Evolutionary conservation across 2,888 invertebrate genomes (phyloP).

Genomic region (Synanthedon formicaeformis): DNA sequence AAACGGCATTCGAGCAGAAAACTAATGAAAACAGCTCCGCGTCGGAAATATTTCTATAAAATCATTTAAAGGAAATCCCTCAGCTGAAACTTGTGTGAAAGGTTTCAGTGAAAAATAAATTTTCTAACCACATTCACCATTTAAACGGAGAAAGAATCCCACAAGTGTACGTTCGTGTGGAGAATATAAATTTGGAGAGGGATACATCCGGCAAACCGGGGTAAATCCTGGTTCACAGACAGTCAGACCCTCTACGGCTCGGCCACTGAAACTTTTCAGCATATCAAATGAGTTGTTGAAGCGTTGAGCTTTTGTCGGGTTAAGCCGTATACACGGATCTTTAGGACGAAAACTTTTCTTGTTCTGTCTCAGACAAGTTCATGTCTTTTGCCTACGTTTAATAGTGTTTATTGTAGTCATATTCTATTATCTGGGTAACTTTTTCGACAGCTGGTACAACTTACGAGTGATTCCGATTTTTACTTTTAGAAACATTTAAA

Average conservation of each 20-base stretch:
- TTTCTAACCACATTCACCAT: conserved; percentile 6
- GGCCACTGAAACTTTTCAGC: conserved; percentile 15
- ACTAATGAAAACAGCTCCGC: background rate
- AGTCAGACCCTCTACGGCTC: conserved; percentile 1
- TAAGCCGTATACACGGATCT: background rate
- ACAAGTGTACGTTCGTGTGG: conserved; percentile 4
- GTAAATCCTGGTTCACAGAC: conserved; percentile 9
- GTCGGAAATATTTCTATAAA: background rate
- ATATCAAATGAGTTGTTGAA: conserved; percentile 17
- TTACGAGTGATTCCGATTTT: too few species aligned
- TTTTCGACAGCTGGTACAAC: too few species aligned
- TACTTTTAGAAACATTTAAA: too few species aligned
- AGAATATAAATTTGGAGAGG: conserved; percentile 7
- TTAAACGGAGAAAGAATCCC: conserved; percentile 8
- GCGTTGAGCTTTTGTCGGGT: background rate
- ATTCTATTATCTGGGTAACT: too few species aligned
- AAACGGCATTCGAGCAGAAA: background rate
- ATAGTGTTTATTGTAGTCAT: too few species aligned
- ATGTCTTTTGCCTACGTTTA: too few species aligned
- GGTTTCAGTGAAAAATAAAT: background rate
- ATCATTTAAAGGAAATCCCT: conserved; percentile 11
- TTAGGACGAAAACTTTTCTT: background rate
- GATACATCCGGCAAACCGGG: conserved; percentile 3
- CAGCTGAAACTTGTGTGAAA: conserved; percentile 12
- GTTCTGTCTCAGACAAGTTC: background rate